Base-by-base conservation (phyloP, 2,797 vertebrate genomes). In the Microhierax caerulescens region DNA sequence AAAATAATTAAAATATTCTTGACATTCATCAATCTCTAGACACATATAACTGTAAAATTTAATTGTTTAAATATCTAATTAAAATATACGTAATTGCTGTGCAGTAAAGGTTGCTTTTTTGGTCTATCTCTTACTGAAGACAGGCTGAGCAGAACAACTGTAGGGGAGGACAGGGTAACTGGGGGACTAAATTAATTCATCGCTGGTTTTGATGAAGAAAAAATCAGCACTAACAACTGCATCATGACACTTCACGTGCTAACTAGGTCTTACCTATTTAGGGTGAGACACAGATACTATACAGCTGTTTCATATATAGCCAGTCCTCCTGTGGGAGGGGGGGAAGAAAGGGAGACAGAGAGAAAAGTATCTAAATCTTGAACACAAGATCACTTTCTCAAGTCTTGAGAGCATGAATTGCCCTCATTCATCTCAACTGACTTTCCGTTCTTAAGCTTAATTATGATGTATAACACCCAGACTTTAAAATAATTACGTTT, bases 341-440 rank as follows among this genome's bases (percentile, higher is more conserved):
- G 37, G 32, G 5, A 73, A 30, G 30, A 60, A 30, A 8, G 5
- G 36, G 5, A 63, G 34, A 64, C 39, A 56, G 7, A 64, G 16
- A 53, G 75, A 23, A 73, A 87, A 82, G 32, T 8, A 36, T 15
- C 80, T 73, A 48, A 36, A 86, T 75, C 47, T 69, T 48, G 50
- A 74, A 74, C 16, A 41, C 68, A 65, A 61, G 92, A 92, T 59
- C 92, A 85, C 57, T 89, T 87, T 54, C 83, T 91, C 70, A 60
- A 0, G 60, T 92, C 92, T 59, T 50, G 53, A 95, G 68, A 94
- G 88, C 86, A 57, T 50, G 92, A 97, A 95, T 80, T 97, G 93
- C 84, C 36, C 83, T 96, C 92, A 91, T 96, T 91, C 94, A 95
- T 96, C 90, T 97, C 84, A 68, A 64, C 86, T 80, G 94, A 95